Base-by-base conservation (phyloP, 1,140 invertebrate genomes). In the Drosophila punjabiensis region DNA sequence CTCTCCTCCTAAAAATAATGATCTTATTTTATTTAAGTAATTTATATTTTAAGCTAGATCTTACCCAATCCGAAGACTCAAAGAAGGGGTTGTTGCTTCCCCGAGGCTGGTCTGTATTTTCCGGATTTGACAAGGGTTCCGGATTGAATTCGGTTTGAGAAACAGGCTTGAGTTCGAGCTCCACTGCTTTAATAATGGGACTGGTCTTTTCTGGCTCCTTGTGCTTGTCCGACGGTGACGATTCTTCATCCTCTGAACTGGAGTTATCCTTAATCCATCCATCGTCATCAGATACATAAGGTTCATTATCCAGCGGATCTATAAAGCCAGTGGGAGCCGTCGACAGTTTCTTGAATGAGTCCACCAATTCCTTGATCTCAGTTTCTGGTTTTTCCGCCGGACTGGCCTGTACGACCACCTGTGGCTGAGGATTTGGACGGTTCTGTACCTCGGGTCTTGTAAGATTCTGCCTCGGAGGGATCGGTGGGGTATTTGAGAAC, bases 61-160 rank as follows among this genome's bases (percentile, higher is more conserved):
- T 48, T 16, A 67, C 60, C 5, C 65, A 60, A 52, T 82, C 39
- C 1, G 80, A 52, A 11, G 74, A 61, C 10, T 9, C n/a, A 35
- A 33, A 14, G 41, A 20, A 52, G 0, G 32, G 10, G 4, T 35
- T 39, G 2, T 47, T 35, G 4, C 5, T 9, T 7, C 4, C n/a
- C 7, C 7, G 14, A 7, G 18, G 0, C 20, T 63, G 20, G 39
- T 3, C 18, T 14, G 1, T 16, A 18, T 18, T 16, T 20, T 41
- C 14, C 10, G 13, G 7, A 16, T 48, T 58, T 3, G 48, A 8
- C 7, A 35, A 10, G 16, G n/a, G 11, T 4, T 24, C 9, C 18
- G 5, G 14, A 8, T 20, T 32, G 24, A 5, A 3, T 1, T 30
- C 9, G 16, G 3, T 16, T 32, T 67, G 20, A 1, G 24, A 20